Evolutionary conservation across 2,888 invertebrate species (phyloP).

Genomic region (Macaria notata): DNA sequence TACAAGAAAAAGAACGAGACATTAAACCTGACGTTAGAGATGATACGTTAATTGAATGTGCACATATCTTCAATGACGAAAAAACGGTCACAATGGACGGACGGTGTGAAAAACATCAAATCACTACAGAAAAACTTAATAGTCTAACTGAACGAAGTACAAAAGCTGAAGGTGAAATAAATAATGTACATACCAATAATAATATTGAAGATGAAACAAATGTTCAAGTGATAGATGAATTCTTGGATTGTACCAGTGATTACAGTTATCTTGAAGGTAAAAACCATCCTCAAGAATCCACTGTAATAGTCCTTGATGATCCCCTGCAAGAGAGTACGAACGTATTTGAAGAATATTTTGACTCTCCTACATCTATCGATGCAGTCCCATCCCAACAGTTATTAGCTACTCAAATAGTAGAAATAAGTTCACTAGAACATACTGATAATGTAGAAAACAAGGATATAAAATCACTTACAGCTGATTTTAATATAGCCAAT

Average conservation of each 20-base stretch:
- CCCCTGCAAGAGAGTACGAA: not conserved
- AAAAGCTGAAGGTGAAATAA: not conserved
- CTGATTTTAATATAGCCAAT: slow-evolving; percentile 5
- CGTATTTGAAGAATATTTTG: slow-evolving; percentile 21
- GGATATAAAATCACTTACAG: not conserved
- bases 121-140: no score
- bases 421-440: slow-evolving; percentile 14
- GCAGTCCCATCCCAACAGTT: slow-evolving; percentile 5
- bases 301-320: not conserved
- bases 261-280: not conserved
- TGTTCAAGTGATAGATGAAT: slow-evolving; percentile 3
- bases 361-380: slow-evolving; percentile 17
- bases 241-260: slow-evolving; percentile 17
- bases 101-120: no score
- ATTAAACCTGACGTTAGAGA: no score
- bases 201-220: no score
- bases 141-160: no score
- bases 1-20: no score
- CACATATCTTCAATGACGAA: no score
- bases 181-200: not conserved
- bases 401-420: slow-evolving; percentile 10
- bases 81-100: no score
- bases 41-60: no score
- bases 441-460: slow-evolving; percentile 1
- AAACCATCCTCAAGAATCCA: not conserved